phyloP scores from a whole-genome alignment of 2,797 vertebrate genomes.

The Cichlasoma orientale region DNA sequence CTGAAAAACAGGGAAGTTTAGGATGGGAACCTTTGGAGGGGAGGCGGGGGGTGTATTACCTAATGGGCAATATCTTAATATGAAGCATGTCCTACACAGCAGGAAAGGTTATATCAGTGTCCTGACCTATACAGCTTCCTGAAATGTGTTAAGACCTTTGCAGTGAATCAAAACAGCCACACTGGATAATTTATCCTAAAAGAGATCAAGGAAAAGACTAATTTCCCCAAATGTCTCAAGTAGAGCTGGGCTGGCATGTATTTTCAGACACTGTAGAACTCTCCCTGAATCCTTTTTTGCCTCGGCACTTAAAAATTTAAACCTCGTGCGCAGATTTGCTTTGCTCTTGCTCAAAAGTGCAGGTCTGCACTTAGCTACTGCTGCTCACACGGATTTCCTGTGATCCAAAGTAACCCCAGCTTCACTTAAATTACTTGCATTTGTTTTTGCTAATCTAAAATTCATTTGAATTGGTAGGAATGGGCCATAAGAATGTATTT shows the following conservation, averaged over 20 bases:
- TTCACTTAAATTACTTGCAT: background rate
- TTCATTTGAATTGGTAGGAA: background rate
- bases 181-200: conserved; percentile 11
- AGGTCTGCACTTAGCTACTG: background rate
- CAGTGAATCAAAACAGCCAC: conserved; percentile 32
- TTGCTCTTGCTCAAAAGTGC: background rate
- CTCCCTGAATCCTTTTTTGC: background rate
- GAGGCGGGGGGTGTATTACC: conserved; percentile 33
- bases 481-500: background rate
- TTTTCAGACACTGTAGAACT: background rate
- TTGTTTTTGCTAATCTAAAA: background rate
- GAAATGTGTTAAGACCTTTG: conserved; percentile 27
- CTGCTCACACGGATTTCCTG: background rate
- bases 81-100: conserved; percentile 39
- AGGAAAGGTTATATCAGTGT: conserved; percentile 46
- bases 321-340: background rate
- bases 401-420: background rate
- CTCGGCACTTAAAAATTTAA: background rate
- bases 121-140: conserved; percentile 45
- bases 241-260: background rate
- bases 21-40: conserved; percentile 30
- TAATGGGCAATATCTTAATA: conserved; percentile 56
- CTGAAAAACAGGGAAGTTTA: conserved; percentile 48
- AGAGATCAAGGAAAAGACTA: conserved; percentile 11
- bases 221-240: background rate